Evolutionary conservation across 2,888 invertebrate species (phyloP).

Genomic region (Apotomis betuletana): DNA sequence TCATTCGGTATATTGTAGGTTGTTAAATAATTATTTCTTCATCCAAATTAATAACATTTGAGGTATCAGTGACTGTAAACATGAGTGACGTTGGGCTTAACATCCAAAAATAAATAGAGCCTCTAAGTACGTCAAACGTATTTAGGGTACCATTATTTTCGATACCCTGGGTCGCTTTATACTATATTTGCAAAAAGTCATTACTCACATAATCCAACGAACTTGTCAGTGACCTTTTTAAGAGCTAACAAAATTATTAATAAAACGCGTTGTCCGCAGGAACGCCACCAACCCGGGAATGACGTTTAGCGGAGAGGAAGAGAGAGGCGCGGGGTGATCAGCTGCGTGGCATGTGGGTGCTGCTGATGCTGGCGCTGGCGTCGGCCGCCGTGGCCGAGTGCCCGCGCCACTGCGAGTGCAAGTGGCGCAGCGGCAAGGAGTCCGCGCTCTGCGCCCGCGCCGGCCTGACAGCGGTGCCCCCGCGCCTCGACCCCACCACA

Average conservation of each 20-base stretch:
- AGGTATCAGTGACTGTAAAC: no score
- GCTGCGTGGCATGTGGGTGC: constrained; percentile 84
- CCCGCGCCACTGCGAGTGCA: constrained; percentile 91
- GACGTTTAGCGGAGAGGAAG: constrained; percentile 72
- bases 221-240: not conserved
- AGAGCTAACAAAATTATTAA: constrained; percentile 18
- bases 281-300: constrained; percentile 65
- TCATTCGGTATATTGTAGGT: no score
- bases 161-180: no score
- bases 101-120: no score
- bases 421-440: constrained; percentile 95
- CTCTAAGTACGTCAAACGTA: no score
- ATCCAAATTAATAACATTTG: no score
- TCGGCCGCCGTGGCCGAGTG: constrained; percentile 85
- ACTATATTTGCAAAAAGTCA: no score
- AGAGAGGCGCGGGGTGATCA: constrained; percentile 74
- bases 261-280: constrained; percentile 57
- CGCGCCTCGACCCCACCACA: constrained; percentile 89
- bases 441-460: constrained; percentile 91
- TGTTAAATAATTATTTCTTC: no score
- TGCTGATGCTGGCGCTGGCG: constrained; percentile 74
- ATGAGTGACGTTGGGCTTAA: no score
- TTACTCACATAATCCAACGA: not conserved
- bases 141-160: no score
- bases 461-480: constrained; percentile 88